These are phyloP conservation scores for Drosophila paulistorum DNA, from an alignment of 1,140 invertebrate genomes.

Conservation along the genomic window DNA sequence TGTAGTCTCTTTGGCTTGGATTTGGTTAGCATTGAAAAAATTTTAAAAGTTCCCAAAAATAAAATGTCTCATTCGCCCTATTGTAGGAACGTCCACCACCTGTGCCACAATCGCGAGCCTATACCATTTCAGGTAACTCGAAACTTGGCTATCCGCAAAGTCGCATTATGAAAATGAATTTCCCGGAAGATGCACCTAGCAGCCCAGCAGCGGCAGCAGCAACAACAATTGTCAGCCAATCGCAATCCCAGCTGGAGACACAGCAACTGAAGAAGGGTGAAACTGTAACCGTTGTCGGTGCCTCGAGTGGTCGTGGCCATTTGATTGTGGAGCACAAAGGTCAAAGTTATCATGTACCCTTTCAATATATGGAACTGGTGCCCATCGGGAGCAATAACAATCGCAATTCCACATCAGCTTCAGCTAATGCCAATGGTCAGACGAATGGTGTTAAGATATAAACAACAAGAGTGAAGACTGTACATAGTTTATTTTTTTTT, in stretches of 20 bases:
- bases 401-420: conserved; percentile 11
- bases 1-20: conserved; percentile 95
- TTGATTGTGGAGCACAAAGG: conserved; percentile 93
- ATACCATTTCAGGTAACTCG: conserved; percentile 95
- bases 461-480: conserved; percentile 47
- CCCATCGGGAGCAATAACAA: conserved; percentile 28
- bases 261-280: conserved; percentile 89
- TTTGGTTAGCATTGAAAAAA: conserved; percentile 85
- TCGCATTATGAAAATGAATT: conserved; percentile 94
- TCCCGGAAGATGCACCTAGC: conserved; percentile 86
- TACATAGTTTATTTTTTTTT: conserved; percentile 46
- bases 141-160: conserved; percentile 96
- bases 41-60: too few relatives aligned
- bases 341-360: conserved; percentile 91
- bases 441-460: conserved; percentile 58
- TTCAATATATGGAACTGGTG: conserved; percentile 88
- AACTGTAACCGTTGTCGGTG: conserved; percentile 91
- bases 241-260: conserved; percentile 31
- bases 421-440: conserved; percentile 24
- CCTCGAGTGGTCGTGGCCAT: conserved; percentile 91
- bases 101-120: conserved; percentile 93
- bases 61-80: neutral
- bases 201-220: conserved; percentile 73
- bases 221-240: neutral
- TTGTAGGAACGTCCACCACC: conserved; percentile 93